These are phyloP conservation scores for Arrhamphus sclerolepis DNA, from an alignment of 2,797 vertebrate genomes.

Conservation along the genomic window DNA sequence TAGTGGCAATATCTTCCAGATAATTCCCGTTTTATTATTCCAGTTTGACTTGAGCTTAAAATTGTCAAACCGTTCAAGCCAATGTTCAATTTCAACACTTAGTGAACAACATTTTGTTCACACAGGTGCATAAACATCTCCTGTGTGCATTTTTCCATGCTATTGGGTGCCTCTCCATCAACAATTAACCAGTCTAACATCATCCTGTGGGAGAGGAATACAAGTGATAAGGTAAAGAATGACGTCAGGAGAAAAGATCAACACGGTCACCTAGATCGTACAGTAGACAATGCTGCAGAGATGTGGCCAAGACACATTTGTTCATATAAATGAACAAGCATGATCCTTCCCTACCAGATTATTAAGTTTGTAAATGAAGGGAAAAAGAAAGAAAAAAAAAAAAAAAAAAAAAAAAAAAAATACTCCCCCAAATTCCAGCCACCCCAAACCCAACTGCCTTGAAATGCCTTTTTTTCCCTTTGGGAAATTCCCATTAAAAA, in stretches of 20 bases:
- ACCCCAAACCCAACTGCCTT: conserved; percentile 36
- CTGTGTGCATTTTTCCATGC: conserved; percentile 15
- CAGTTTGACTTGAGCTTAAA: background rate
- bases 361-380: background rate
- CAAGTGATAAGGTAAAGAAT: no score
- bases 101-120: conserved; percentile 2
- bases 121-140: conserved; percentile 22
- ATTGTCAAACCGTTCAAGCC: conserved; percentile 1
- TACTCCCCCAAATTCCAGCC: conserved; percentile 61
- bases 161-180: background rate
- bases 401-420: conserved; percentile 8
- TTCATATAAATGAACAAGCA: background rate
- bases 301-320: background rate
- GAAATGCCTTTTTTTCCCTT: conserved; percentile 34
- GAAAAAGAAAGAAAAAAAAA: background rate
- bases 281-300: background rate
- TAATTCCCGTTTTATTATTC: background rate
- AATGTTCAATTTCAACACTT: background rate
- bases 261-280: background rate
- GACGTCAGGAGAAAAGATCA: background rate
- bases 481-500: conserved; percentile 53
- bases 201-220: background rate
- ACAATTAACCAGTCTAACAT: background rate
- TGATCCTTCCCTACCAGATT: background rate
- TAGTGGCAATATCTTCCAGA: conserved; percentile 31